Percentiles rank a stretch among this genome's conserved stretches.
These are phyloP conservation scores for Eupithecia inturbata DNA, from an alignment of 2,888 invertebrate species.

Conservation along the genomic window DNA sequence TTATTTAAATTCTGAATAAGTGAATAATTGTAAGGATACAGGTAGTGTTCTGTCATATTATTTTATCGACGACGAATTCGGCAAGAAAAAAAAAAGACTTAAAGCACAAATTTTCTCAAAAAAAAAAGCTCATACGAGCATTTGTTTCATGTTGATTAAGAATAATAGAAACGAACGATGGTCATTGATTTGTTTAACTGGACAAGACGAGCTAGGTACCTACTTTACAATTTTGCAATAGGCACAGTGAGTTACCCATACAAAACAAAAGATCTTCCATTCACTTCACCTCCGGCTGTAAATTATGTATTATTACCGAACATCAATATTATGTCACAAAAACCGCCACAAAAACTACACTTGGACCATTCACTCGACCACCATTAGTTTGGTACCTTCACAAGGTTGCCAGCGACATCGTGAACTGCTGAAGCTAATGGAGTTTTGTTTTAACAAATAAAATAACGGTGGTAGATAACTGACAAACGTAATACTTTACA, in stretches of 20 bases:
- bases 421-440: neutral
- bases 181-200: neutral
- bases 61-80: neutral
- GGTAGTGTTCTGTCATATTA: neutral
- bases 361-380: conserved; percentile 41
- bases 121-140: neutral
- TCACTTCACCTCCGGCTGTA: conserved; percentile 27
- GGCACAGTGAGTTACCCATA: neutral
- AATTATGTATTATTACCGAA: conserved; percentile 31
- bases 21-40: neutral
- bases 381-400: conserved; percentile 24
- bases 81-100: neutral
- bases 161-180: neutral
- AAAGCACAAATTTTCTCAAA: neutral
- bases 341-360: conserved; percentile 40
- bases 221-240: neutral
- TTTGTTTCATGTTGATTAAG: neutral
- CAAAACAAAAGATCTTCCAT: conserved; percentile 23
- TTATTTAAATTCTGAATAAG: neutral
- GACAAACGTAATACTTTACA: neutral
- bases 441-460: neutral
- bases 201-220: neutral
- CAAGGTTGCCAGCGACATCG: conserved; percentile 35
- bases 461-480: neutral
- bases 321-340: conserved; percentile 45